phyloP scores from a whole-genome alignment of 2,888 invertebrate species.

The Xanthia icteritia region DNA sequence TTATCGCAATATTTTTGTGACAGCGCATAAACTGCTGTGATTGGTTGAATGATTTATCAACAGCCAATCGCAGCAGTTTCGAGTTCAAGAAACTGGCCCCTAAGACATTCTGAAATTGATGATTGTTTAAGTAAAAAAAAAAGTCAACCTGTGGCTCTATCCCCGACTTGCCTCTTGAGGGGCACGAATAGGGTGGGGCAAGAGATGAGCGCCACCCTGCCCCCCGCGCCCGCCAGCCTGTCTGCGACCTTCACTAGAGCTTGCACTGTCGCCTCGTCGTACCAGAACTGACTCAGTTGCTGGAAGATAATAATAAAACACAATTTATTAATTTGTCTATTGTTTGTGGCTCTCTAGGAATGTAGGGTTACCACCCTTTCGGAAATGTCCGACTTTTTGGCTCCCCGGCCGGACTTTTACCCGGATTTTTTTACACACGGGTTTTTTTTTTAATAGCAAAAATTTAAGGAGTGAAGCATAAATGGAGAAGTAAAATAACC shows the following conservation, averaged over 20 bases:
- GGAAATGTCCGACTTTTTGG: background rate
- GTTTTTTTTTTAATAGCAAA: background rate
- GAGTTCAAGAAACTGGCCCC: background rate
- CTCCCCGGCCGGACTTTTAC: background rate
- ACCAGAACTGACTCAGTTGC: conserved; percentile 99
- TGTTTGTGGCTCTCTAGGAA: background rate
- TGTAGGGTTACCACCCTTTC: background rate
- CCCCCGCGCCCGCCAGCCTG: conserved; percentile 87
- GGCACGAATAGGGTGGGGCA: conserved; percentile 96
- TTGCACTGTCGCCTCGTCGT: conserved; percentile 94
- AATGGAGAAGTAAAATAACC: background rate
- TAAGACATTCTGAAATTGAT: background rate
- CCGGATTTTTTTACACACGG: background rate
- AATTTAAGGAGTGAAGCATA: background rate
- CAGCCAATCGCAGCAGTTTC: background rate
- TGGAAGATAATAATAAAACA: conserved; percentile 77
- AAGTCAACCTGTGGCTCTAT: conserved; percentile 85
- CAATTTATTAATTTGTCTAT: background rate
- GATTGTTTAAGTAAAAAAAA: background rate
- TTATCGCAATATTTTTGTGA: background rate
- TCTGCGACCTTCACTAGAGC: conserved; percentile 93
- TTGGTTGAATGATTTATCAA: no score
- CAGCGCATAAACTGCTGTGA: no score
- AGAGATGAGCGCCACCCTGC: conserved; percentile 95
- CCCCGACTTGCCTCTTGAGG: conserved; percentile 88